phyloP scores from a whole-genome alignment of 1,140 invertebrate species.

The Cardiocondyla obscurior region DNA sequence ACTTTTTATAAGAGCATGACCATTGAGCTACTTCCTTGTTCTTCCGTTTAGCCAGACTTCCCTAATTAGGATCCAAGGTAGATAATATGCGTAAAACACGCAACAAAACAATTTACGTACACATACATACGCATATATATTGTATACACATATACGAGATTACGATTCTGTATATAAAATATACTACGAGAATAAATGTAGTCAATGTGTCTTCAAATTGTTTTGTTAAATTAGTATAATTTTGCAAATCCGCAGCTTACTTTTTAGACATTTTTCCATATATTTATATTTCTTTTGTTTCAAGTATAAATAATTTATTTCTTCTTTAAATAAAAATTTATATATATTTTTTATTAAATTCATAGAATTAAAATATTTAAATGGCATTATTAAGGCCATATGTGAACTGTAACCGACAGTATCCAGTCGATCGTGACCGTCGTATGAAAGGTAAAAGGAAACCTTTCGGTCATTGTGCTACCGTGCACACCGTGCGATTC shows the following conservation, averaged over 20 bases:
- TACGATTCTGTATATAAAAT: constrained; percentile 55
- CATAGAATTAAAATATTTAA: background rate
- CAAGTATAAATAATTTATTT: background rate
- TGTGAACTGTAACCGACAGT: background rate
- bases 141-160: background rate
- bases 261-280: background rate
- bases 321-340: too few relatives aligned
- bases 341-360: background rate
- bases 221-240: background rate
- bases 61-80: constrained; percentile 41
- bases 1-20: constrained; percentile 57
- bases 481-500: constrained; percentile 22
- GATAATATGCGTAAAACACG: constrained; percentile 26
- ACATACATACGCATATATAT: background rate
- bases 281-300: background rate
- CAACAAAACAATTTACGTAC: constrained; percentile 15
- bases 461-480: constrained; percentile 51
- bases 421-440: constrained; percentile 5
- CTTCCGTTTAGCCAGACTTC: constrained; percentile 40
- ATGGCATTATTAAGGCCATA: background rate
- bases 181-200: constrained; percentile 52
- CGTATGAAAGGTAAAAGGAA: constrained; percentile 18
- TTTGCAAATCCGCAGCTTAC: background rate
- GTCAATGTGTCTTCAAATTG: constrained; percentile 44
- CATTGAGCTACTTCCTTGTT: constrained; percentile 43